Evolutionary conservation across 2,888 invertebrate species (phyloP).

Genomic region (Acanthococcus lagerstroemiae): DNA sequence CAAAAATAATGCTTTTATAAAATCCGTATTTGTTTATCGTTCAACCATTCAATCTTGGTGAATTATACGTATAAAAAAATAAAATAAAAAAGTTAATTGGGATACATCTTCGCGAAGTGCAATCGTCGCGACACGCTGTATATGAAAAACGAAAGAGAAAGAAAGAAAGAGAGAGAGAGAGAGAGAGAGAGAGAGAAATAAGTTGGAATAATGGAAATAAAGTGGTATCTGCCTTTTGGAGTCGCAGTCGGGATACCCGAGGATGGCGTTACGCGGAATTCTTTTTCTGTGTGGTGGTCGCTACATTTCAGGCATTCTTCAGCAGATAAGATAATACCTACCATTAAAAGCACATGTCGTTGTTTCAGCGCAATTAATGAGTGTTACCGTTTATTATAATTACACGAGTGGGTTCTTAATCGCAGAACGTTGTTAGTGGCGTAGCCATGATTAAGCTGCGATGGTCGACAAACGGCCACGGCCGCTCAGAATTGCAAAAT

Average conservation of each 20-base stretch:
- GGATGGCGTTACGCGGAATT: background rate
- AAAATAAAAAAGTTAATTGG: no score
- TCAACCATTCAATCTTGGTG: no score
- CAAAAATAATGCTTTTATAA: no score
- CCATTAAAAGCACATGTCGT: background rate
- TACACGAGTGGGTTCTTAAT: constrained; percentile 22
- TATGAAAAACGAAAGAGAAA: background rate
- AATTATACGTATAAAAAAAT: no score
- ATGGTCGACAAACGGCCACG: no score
- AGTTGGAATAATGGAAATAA: background rate
- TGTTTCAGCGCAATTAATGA: background rate
- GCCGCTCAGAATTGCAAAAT: no score
- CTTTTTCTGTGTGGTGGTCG: constrained; percentile 2
- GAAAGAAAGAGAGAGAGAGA: background rate
- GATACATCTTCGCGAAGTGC: no score
- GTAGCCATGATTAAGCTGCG: no score
- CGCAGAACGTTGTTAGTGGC: constrained; percentile 16
- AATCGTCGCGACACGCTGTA: no score
- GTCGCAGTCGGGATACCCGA: background rate
- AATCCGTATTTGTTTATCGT: no score
- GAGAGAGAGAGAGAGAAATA: background rate
- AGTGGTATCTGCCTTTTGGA: background rate
- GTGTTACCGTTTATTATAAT: constrained; percentile 15
- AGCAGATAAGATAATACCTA: constrained; percentile 8
- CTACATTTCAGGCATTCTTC: constrained; percentile 7